These are phyloP conservation scores for Lophius americanus DNA, from an alignment of 2,797 vertebrate genomes.

Conservation along the genomic window DNA sequence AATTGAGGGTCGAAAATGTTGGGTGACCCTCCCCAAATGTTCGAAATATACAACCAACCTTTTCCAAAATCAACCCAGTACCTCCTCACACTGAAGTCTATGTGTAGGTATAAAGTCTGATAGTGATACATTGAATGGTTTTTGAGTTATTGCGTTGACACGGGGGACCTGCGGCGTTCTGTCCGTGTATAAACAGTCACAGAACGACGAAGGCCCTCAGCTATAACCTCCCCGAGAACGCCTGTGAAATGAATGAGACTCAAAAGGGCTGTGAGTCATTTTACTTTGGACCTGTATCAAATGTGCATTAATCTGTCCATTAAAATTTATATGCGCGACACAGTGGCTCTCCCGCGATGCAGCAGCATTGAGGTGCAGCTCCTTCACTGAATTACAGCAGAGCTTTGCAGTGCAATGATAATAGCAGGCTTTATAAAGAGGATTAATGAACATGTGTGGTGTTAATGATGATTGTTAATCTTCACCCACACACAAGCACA, in stretches of 20 bases:
- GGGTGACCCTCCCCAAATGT: too few species aligned
- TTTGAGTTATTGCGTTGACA: too few species aligned
- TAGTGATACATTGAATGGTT: too few species aligned
- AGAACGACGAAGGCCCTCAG: too few species aligned
- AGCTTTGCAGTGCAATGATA: slow-evolving; percentile 50
- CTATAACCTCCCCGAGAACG: background rate
- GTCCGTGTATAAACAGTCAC: too few species aligned
- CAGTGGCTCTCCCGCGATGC: slow-evolving; percentile 2
- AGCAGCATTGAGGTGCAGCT: background rate
- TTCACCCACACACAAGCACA: slow-evolving; percentile 38
- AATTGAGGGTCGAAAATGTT: too few species aligned
- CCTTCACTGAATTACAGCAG: slow-evolving; percentile 26
- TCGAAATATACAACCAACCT: too few species aligned
- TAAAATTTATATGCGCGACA: slow-evolving; percentile 21
- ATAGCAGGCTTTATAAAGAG: slow-evolving; percentile 54
- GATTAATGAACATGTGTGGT: slow-evolving; percentile 70
- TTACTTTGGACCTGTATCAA: slow-evolving; percentile 26
- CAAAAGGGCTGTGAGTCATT: slow-evolving; percentile 30
- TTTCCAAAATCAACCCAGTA: too few species aligned
- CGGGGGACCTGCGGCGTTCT: too few species aligned
- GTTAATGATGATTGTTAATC: slow-evolving; percentile 70
- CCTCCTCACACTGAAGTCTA: too few species aligned
- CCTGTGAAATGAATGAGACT: slow-evolving; percentile 10
- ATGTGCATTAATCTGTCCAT: slow-evolving; percentile 27
- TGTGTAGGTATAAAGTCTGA: too few species aligned